Base-by-base conservation (phyloP, 2,113 vertebrate species). In the Zapus hudsonius region DNA sequence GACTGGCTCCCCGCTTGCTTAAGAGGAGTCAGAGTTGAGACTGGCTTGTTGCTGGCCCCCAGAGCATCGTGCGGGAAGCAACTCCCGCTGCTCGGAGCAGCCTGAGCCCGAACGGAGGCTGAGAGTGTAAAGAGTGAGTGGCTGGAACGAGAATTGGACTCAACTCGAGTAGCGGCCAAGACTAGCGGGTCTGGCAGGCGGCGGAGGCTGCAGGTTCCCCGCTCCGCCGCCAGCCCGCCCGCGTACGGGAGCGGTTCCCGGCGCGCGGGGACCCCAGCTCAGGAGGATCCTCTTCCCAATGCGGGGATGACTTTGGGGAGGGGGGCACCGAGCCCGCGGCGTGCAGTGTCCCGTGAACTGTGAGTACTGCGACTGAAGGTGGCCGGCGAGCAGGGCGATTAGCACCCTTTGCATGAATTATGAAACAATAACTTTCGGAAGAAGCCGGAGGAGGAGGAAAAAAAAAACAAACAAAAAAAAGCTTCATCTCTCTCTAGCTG, bases 341-440 rank as follows among this genome's bases (percentile, higher is more conserved):
- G 97, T 95, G 96, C 97, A 95, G 95, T 98, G 98, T 98, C 98
- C 98, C 98, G 95, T 97, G 97, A 98, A 98, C 97, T 98, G 98
- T 97, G 97, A 98, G 97, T 97, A 97, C 95, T 33, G 84, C 92
- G 94, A 96, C 95, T 95, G 92, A 88, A 95, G 92, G 93, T 95
- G 95, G 96, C 91, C 87, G 83, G 95, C 85, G 91, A 92, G 85
- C 90, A n/a, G 93, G 95, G 87, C 76, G 96, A 96, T 96, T 96
- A 92, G 95, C 92, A 97, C 94, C 93, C 88, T 89, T 61, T 97
- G 97, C 97, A 94, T 97, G 96, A 97, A 95, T 95, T 96, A 97
- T 96, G 97, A 97, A 97, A 97, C 87, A 89, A 83, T 98, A 98
- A 98, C 98, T 98, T 98, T 98, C 64, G 92, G 89, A 97, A 92